Evolutionary conservation across 2,113 vertebrate genomes (phyloP), one percentile per base, ranked within the genome.

Genomic region (Protobothrops flavoviridis): DNA sequence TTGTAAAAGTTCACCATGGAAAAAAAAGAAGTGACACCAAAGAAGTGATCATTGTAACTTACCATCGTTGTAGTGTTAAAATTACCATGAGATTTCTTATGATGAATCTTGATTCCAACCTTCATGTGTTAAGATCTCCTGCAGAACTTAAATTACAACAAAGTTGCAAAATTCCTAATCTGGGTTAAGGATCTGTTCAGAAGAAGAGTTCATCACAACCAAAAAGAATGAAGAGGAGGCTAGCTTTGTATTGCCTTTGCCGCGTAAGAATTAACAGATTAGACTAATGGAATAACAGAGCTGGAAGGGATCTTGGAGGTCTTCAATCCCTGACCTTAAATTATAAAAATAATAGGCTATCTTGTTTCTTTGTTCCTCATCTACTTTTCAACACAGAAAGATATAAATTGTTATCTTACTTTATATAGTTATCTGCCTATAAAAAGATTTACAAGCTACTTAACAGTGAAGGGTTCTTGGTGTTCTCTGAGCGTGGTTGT

Each of bases 311-410:
- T 3, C 59, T 61, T 61, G 59, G 24, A 61, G 26, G 9, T 61
- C 59, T 26, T 61, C 59, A 61, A 61, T 69, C 26, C 26, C 26
- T 48, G 52, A 91, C 53, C n/a, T 94, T 92, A 12, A 13, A 23
- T 90, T 95, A 23, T 13, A 91, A 95, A 94, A 93, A 85, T 69
- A 94, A 95, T 15, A 88, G 91, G 93, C 4, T 17, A 93, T 85
- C 90, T 5, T 91, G 74, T 61, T 87, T 3, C 43, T 93, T 91
- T 89, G 43, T 85, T 94, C 56, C 9, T 26, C 24, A 61, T 24
- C 10, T 26, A 93, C 26, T 95, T 69, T 91, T 93, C 69, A 94
- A 85, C 69, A 92, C 91, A 91, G 94, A 95, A 94, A 33, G 9
- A 7, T 26, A 52, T 50, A 59, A 33, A 48, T 43, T 59, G n/a